These are phyloP conservation scores for Zaprionus kolodkinae DNA, from an alignment of 1,140 invertebrate genomes.

Conservation along the genomic window DNA sequence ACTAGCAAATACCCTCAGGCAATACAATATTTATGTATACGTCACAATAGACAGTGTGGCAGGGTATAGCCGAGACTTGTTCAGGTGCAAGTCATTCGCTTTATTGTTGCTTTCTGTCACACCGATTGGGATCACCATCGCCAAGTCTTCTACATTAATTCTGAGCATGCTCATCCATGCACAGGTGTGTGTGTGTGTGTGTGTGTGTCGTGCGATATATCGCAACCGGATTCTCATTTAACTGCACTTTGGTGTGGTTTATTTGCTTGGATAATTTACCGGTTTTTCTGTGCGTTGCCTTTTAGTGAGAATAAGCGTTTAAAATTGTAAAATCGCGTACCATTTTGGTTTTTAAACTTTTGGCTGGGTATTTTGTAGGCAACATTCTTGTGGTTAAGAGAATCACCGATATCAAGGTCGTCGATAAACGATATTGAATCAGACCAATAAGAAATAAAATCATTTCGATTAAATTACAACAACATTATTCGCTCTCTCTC, in stretches of 20 bases:
- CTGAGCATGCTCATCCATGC: constrained; percentile 7
- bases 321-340: constrained; percentile 56
- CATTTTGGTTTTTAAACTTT: constrained; percentile 35
- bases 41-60: background rate
- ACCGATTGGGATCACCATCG: constrained; percentile 36
- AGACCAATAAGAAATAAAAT: constrained; percentile 15
- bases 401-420: constrained; percentile 49
- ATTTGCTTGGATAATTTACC: constrained; percentile 49
- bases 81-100: background rate
- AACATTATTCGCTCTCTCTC: background rate
- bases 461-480: constrained; percentile 9
- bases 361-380: constrained; percentile 50
- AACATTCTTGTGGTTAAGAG: constrained; percentile 70
- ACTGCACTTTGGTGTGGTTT: constrained; percentile 68
- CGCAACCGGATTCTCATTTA: constrained; percentile 68
- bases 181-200: background rate
- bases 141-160: constrained; percentile 20
- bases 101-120: constrained; percentile 34
- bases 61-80: background rate
- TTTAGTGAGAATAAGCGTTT: constrained; percentile 54
- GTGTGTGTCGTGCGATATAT: constrained; percentile 1
- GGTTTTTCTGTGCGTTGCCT: constrained; percentile 55
- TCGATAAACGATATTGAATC: constrained; percentile 11
- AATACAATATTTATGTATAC: background rate
- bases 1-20: constrained; percentile 14